A percentile compares a stretch with the other conserved stretches of the same genome.
These are phyloP conservation scores for Caracal caracal DNA, from an alignment of 2,113 vertebrate species.

Conservation along the genomic window DNA sequence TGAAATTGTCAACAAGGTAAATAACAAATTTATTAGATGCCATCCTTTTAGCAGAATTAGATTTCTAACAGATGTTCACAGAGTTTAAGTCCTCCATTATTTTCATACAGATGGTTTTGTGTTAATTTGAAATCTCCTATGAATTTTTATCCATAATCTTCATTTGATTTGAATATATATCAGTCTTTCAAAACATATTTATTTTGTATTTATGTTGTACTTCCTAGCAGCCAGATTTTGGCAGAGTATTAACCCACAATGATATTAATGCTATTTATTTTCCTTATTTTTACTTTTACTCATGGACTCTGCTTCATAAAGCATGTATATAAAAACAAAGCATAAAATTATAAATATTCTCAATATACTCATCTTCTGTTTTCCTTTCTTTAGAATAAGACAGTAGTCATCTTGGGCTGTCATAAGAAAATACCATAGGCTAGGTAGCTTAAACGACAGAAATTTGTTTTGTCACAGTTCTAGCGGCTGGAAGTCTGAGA, in stretches of 20 bases:
- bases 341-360: not conserved
- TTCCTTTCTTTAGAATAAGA: not conserved
- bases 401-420: not conserved
- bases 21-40: conserved; percentile 64
- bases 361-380: not conserved
- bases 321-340: not conserved
- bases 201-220: not conserved
- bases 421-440: not conserved
- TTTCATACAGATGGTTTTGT: conserved; percentile 42
- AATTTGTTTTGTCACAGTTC: not conserved
- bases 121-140: conserved; percentile 47
- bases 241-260: not conserved
- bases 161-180: conserved; percentile 22
- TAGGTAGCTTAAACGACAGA: not conserved
- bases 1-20: conserved; percentile 65
- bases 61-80: conserved; percentile 44
- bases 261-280: not conserved
- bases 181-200: conserved; percentile 31
- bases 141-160: conserved; percentile 1
- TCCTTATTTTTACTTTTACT: not conserved
- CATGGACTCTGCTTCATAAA: not conserved
- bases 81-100: conserved; percentile 48
- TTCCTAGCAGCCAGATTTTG: not conserved
- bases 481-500: not conserved
- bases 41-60: conserved; percentile 41